Conservation (phyloP, 1,140 invertebrate genomes). For the Mamestra configurata region DNA sequence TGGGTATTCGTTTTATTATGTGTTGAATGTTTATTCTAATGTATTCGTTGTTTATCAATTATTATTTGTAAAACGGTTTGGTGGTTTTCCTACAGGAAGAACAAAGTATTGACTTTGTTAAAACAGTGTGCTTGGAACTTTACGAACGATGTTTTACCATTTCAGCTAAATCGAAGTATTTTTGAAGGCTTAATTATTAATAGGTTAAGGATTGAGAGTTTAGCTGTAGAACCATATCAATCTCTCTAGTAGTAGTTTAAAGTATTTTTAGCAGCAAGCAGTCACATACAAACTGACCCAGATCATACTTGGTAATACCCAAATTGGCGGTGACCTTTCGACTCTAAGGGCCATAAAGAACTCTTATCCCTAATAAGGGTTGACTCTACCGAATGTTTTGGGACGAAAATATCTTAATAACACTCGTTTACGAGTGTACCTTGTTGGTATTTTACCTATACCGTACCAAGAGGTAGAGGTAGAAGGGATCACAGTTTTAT, state of each 20-base stretch:
- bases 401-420: not conserved
- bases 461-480: too few relatives aligned
- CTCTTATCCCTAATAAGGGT: slow-evolving; percentile 29
- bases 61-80: not conserved
- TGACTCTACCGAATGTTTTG: not conserved
- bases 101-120: too few relatives aligned
- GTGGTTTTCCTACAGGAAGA: too few relatives aligned
- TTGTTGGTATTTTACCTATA: too few relatives aligned
- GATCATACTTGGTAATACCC: not conserved
- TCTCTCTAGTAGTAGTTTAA: not conserved
- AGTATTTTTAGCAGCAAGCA: not conserved
- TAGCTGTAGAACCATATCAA: not conserved
- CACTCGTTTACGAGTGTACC: not conserved
- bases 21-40: slow-evolving; percentile 7
- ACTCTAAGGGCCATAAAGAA: not conserved
- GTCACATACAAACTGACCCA: not conserved
- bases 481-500: too few relatives aligned
- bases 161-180: not conserved
- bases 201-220: too few relatives aligned
- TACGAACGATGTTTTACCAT: too few relatives aligned
- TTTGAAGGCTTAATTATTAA: not conserved
- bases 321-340: slow-evolving; percentile 13
- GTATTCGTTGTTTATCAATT: slow-evolving; percentile 7
- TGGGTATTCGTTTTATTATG: slow-evolving; percentile 42
- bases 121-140: too few relatives aligned